A percentile compares a stretch with the other conserved stretches of the same genome.
phyloP scores from a whole-genome alignment of 2,888 invertebrate genomes.

The Synergus itoensis region DNA sequence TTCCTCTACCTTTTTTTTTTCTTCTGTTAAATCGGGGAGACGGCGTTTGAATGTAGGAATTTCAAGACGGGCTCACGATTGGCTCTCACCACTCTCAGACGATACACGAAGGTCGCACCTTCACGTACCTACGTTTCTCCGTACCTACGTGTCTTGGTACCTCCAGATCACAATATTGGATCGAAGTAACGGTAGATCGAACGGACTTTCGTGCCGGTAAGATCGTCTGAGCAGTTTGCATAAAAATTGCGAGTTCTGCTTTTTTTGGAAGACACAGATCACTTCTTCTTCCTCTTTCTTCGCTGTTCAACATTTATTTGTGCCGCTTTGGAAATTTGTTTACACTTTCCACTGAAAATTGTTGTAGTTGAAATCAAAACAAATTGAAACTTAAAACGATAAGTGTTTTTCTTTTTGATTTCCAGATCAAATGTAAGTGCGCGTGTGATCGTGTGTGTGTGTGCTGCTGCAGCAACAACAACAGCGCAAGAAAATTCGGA shows the following conservation, averaged over 20 bases:
- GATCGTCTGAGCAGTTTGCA: constrained; percentile 14
- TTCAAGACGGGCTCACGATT: constrained; percentile 2
- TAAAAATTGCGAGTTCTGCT: background rate
- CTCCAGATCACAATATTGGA: constrained; percentile 39
- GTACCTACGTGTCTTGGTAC: background rate
- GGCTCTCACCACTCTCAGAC: constrained; percentile 38
- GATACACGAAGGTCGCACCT: constrained; percentile 38
- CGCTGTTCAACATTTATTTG: background rate
- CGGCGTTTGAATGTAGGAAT: constrained; percentile 31
- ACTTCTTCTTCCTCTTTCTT: background rate
- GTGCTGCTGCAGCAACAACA: constrained; percentile 42
- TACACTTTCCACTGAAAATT: background rate
- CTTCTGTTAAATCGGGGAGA: background rate
- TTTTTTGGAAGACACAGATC: background rate
- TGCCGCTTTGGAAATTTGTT: background rate
- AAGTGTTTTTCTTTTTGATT: constrained; percentile 57
- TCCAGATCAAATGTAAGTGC: constrained; percentile 72
- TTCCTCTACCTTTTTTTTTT: constrained; percentile 20
- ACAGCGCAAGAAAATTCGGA: constrained; percentile 55
- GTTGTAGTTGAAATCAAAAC: background rate
- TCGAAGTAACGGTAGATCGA: constrained; percentile 30
- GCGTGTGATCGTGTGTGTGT: constrained; percentile 59
- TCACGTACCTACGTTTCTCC: constrained; percentile 4
- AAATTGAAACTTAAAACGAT: background rate
- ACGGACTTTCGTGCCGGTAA: constrained; percentile 22